Evolutionary conservation across 2,888 invertebrate species (phyloP), one percentile per base, ranked within the genome.

Genomic region (Gari tellinella): DNA sequence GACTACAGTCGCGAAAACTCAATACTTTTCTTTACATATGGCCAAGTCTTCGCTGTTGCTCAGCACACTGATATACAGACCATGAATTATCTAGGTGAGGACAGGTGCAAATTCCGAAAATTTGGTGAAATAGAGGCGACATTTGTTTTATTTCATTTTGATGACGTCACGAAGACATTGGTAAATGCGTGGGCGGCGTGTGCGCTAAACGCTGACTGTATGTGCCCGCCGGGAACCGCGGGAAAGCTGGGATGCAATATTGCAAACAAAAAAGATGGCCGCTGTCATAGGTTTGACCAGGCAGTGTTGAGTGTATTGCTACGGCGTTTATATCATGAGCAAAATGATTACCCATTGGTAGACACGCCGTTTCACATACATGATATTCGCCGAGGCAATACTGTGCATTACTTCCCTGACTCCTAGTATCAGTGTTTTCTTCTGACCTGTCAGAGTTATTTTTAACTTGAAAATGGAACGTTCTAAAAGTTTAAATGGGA

Each of bases 271-370:
- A n/a, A 15, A 15, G 74, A 74, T 17, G 78, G 75, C 5, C 53
- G 73, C 12, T 81, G 81, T 51, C 81, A 81, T 57, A 57, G 81
- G 15, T 81, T 79, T 31, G 81, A 81, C 56, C 81, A 81, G 38
- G 70, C 81, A 17, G 74, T 81, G 23, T 49, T 81, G 12, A 72
- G 73, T 23, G 66, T 81, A 31, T 43, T 81, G 17, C 43, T 81
- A 17, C 55, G 78, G n/a, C 49, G 78, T 10, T 55, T 79, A 14
- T 79, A 72, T 31, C 78, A 79, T 31, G 72, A 63, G 5, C 31
- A 49, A 53, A 79, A 79, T 46, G 72, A 79, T 49, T 79, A 79
- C 46, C 78, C 78, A 0, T 31, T 72, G 1, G 72, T 74, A 15
- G 38, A 55, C 3, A 40, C 38, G 25, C 78, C 78, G 17, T 70